These are phyloP conservation scores for Naja naja DNA, from an alignment of 2,113 vertebrate genomes.

Conservation along the genomic window DNA sequence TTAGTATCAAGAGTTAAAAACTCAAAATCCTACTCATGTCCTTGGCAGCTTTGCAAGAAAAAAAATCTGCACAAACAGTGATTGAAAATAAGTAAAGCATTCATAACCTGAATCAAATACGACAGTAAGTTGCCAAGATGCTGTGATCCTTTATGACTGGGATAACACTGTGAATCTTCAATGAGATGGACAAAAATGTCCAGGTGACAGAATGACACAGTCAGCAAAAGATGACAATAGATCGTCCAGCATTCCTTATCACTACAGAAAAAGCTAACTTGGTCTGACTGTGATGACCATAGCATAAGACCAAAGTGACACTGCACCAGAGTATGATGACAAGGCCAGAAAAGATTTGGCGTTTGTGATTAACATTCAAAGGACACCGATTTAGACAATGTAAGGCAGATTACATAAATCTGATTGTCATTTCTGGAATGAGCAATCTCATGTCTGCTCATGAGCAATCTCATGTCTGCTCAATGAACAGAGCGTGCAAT, in stretches of 20 bases:
- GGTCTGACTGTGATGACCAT: conserved; percentile 47
- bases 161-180: conserved; percentile 54
- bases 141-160: conserved; percentile 59
- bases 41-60: conserved; percentile 38
- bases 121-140: conserved; percentile 55
- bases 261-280: background rate
- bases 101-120: conserved; percentile 60
- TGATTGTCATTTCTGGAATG: conserved; percentile 23
- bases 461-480: conserved; percentile 5
- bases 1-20: conserved; percentile 29
- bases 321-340: background rate
- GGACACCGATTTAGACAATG: conserved; percentile 36
- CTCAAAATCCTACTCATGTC: conserved; percentile 28
- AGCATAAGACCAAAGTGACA: conserved; percentile 34
- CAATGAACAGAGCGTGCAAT: background rate
- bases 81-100: conserved; percentile 9
- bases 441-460: conserved; percentile 4
- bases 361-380: conserved; percentile 31
- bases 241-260: conserved; percentile 33
- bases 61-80: conserved; percentile 42
- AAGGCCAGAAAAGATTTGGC: conserved; percentile 46
- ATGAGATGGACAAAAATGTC: conserved; percentile 50
- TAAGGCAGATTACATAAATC: conserved; percentile 42
- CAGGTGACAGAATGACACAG: conserved; percentile 44
- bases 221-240: conserved; percentile 48